Base-by-base conservation (phyloP, 2,797 vertebrate genomes). In the Schizopygopsis malacanthus region DNA sequence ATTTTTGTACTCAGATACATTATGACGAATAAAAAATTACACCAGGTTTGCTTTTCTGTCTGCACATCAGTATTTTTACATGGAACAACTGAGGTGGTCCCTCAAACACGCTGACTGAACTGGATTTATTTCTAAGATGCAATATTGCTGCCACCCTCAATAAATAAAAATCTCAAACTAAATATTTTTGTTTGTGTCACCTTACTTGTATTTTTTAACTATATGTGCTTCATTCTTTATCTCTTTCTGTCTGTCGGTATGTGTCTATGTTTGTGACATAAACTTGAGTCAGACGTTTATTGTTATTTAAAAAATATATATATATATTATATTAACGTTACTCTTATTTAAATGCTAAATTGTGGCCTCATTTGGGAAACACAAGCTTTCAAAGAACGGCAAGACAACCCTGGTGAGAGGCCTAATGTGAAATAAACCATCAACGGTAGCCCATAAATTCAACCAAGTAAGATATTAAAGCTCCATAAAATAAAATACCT, bases 91-190 rank as follows among this genome's bases (percentile, higher is more conserved):
- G 93, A 93, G 93, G 94, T 93, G 93, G 94, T 93, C 94, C 92
- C 91, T 94, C 92, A 94, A 92, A 94, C 92, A 93, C 92, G 88
- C 92, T 94, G 94, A 95, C 93, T 93, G 91, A 95, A 95, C 95
- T 93, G 94, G 94, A 94, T 95, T 94, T 94, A 93, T 94, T 94
- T 94, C 94, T 94, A 92, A 95, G 94, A 94, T 92, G 93, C 93
- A 92, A 94, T 96, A 95, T 95, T 95, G 95, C 95, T 95, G 93
- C 78, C 86, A 96, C 78, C 45, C 95, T 95, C 96, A 90, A 96
- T 95, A 95, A 87, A 90, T 54, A 80, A 84, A 70, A 84, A 70
- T 84, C 47, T 84, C 45, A 70, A 80, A 75, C 63, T 0, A 72
- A 73, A 47, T 37, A 71, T 59, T 67, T 76, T 78, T n/a, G 15